phyloP scores from a whole-genome alignment of 2,888 invertebrate species.

The Geophilus truncorum region DNA sequence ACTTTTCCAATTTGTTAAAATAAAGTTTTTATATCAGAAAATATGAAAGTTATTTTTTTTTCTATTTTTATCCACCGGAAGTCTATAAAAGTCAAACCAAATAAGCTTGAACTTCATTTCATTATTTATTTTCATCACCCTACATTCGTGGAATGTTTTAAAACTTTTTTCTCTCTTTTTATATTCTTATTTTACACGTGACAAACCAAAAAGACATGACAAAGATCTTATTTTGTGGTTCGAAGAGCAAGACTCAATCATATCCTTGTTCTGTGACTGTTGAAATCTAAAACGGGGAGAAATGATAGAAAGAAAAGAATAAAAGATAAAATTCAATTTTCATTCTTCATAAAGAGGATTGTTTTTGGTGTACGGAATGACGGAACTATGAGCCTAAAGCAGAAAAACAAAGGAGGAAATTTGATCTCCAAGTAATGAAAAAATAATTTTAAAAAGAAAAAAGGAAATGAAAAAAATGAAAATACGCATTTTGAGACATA shows the following conservation, averaged over 20 bases:
- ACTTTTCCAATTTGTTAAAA: too few species aligned
- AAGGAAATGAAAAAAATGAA: too few species aligned
- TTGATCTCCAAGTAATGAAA: not conserved
- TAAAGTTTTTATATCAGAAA: too few species aligned
- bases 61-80: not conserved
- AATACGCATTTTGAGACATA: too few species aligned
- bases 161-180: too few species aligned
- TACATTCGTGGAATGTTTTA: too few species aligned
- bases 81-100: too few species aligned
- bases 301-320: not conserved
- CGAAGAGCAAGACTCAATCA: not conserved
- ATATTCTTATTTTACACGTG: not conserved
- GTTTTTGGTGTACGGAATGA: not conserved
- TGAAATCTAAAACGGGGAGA: not conserved
- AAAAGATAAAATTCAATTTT: not conserved
- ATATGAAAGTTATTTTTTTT: not conserved
- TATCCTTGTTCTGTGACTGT: not conserved
- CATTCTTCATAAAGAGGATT: not conserved
- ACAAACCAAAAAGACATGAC: not conserved
- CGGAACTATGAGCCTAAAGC: not conserved
- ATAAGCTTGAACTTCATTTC: not conserved
- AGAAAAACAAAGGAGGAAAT: not conserved
- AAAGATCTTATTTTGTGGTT: conserved; percentile 8
- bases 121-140: too few species aligned
- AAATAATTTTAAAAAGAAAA: too few species aligned